Evolutionary conservation across 1,140 invertebrate species (phyloP).

Genomic region (Eubasilissa regina): DNA sequence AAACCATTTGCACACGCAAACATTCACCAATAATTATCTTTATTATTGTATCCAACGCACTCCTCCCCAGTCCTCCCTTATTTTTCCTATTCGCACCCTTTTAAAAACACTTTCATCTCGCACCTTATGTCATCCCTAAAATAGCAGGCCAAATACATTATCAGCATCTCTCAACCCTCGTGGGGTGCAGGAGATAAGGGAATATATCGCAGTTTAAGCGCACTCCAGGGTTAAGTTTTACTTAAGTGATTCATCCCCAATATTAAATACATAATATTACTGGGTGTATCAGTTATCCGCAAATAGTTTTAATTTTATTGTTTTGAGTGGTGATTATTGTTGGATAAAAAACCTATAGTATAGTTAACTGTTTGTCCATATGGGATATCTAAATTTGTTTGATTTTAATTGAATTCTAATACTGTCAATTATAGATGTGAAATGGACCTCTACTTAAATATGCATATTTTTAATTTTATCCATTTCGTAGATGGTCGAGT

Average conservation of each 20-base stretch:
- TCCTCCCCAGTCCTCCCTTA: neutral
- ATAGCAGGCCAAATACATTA: conserved; percentile 43
- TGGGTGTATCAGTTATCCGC: conserved; percentile 14
- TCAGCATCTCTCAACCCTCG: conserved; percentile 28
- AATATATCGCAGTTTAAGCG: conserved; percentile 39
- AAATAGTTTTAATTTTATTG: conserved; percentile 4
- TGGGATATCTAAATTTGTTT: no score
- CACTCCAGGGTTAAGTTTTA: conserved; percentile 33
- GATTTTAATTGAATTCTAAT: no score
- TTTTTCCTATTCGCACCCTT: conserved; percentile 35
- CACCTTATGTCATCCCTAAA: conserved; percentile 42
- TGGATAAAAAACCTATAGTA: no score
- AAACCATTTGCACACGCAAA: no score
- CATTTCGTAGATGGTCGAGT: no score
- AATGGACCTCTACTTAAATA: no score
- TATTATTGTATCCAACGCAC: no score
- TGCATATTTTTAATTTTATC: no score
- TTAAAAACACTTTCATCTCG: conserved; percentile 28
- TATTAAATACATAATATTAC: conserved; percentile 5
- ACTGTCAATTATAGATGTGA: no score
- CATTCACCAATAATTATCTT: no score
- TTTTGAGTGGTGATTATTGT: neutral
- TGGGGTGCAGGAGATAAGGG: conserved; percentile 28
- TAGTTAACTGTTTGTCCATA: no score
- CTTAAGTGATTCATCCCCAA: conserved; percentile 38